A percentile compares a stretch with the other conserved stretches of the same genome.
phyloP scores from a whole-genome alignment of 1,140 invertebrate species.

The Phthorimaea operculella region DNA sequence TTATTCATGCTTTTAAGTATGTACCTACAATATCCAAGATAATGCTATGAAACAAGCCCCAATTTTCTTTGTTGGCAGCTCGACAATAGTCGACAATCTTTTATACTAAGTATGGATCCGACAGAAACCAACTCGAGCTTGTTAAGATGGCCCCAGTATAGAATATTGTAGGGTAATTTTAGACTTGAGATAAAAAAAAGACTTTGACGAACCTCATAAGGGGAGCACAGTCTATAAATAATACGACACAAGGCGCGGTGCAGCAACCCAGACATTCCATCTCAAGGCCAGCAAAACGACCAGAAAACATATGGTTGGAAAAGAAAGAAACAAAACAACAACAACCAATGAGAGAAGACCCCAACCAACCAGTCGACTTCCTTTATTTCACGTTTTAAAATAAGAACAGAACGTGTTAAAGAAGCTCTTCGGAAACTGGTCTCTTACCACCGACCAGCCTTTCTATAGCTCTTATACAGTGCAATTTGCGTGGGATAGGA shows the following conservation, averaged over 20 bases:
- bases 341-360: constrained; percentile 32
- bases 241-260: constrained; percentile 31
- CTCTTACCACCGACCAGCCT: constrained; percentile 23
- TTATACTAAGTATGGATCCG: too few relatives aligned
- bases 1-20: too few relatives aligned
- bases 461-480: constrained; percentile 21
- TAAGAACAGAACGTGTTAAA: not conserved
- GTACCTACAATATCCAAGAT: too few relatives aligned
- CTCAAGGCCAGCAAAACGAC: constrained; percentile 57
- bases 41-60: too few relatives aligned
- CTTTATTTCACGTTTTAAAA: constrained; percentile 24
- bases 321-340: constrained; percentile 32
- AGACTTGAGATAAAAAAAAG: not conserved
- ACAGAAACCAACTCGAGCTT: too few relatives aligned
- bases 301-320: constrained; percentile 59
- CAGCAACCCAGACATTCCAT: constrained; percentile 46
- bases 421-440: constrained; percentile 25
- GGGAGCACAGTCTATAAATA: constrained; percentile 42
- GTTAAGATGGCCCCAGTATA: too few relatives aligned
- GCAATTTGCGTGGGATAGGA: constrained; percentile 4
- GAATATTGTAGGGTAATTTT: too few relatives aligned
- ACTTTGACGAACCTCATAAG: constrained; percentile 10
- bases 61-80: too few relatives aligned
- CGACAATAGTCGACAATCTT: too few relatives aligned
- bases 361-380: constrained; percentile 31